These are phyloP conservation scores for Rhamphomyia laevipes DNA, from an alignment of 2,888 invertebrate species.

Conservation along the genomic window DNA sequence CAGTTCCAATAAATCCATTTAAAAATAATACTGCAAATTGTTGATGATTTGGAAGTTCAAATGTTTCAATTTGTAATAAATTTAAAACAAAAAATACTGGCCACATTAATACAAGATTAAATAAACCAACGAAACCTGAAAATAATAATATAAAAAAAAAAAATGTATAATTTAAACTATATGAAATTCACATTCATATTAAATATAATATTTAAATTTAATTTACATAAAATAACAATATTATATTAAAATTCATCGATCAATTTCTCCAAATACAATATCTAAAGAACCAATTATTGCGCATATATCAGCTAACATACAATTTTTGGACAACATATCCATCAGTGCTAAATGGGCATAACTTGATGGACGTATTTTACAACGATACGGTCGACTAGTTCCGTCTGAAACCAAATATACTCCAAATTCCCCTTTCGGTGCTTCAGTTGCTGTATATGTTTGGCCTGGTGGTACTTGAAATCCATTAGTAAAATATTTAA, in stretches of 20 bases:
- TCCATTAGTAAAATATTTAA: slow-evolving; percentile 74
- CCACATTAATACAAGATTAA: slow-evolving; percentile 80
- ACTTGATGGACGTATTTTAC: slow-evolving; percentile 46
- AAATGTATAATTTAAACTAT: not conserved
- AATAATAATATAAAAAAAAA: slow-evolving; percentile 9
- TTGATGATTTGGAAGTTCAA: slow-evolving; percentile 71
- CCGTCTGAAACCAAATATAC: slow-evolving; percentile 81
- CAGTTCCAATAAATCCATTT: slow-evolving; percentile 83
- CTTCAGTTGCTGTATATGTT: slow-evolving; percentile 69
- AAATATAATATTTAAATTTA: not conserved
- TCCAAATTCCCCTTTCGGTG: slow-evolving; percentile 80
- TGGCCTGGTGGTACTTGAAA: slow-evolving; percentile 72
- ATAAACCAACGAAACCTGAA: slow-evolving; percentile 85
- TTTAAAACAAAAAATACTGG: slow-evolving; percentile 80
- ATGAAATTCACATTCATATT: not conserved
- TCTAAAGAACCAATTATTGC: slow-evolving; percentile 61
- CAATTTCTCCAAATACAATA: slow-evolving; percentile 50
- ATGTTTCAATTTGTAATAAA: slow-evolving; percentile 67
- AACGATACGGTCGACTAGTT: slow-evolving; percentile 59
- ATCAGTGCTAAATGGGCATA: slow-evolving; percentile 52
- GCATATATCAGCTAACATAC: slow-evolving; percentile 68
- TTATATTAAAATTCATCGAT: slow-evolving; percentile 36
- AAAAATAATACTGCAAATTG: slow-evolving; percentile 70
- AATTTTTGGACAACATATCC: slow-evolving; percentile 46
- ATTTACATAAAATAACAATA: not conserved